Percentiles rank a stretch among this genome's conserved stretches.
Evolutionary conservation across 1,140 invertebrate species (phyloP).

Genomic region (Copidosoma floridanum): DNA sequence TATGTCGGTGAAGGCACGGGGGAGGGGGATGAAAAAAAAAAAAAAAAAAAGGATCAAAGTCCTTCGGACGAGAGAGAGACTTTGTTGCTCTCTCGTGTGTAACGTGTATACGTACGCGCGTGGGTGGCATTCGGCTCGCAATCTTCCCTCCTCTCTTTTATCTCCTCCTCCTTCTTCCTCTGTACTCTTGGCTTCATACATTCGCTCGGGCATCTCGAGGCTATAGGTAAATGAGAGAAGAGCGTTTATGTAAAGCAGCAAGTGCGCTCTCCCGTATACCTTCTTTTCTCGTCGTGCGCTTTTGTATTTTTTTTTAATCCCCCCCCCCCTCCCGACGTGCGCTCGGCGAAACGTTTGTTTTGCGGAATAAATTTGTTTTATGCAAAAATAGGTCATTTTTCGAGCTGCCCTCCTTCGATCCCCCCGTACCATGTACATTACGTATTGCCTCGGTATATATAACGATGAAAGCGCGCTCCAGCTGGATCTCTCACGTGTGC

Average conservation of each 20-base stretch:
- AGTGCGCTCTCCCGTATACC: no score
- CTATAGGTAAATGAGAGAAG: slow-evolving; percentile 28
- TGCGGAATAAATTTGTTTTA: slow-evolving; percentile 21
- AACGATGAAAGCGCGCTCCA: background rate
- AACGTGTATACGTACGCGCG: slow-evolving; percentile 13
- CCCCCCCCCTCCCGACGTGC: background rate
- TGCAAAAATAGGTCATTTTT: slow-evolving; percentile 19
- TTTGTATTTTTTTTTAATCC: slow-evolving; percentile 17
- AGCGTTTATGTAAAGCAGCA: slow-evolving; percentile 23
- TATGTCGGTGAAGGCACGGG: slow-evolving; percentile 10
- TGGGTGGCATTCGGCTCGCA: slow-evolving; percentile 33
- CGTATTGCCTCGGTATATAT: no score
- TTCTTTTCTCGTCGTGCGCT: no score
- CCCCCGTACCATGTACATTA: no score
- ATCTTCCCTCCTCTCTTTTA: slow-evolving; percentile 25
- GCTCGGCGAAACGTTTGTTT: slow-evolving; percentile 18
- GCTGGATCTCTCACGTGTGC: background rate
- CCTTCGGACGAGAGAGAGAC: background rate
- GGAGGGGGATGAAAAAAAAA: slow-evolving; percentile 2
- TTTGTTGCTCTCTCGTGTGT: no score
- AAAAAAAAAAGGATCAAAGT: background rate
- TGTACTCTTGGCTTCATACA: background rate
- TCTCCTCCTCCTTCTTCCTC: slow-evolving; percentile 20
- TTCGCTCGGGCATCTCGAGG: slow-evolving; percentile 5
- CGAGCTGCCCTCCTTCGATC: background rate